Evolutionary conservation across 2,113 vertebrate species (phyloP).

Genomic region (Orthonyx spaldingii): DNA sequence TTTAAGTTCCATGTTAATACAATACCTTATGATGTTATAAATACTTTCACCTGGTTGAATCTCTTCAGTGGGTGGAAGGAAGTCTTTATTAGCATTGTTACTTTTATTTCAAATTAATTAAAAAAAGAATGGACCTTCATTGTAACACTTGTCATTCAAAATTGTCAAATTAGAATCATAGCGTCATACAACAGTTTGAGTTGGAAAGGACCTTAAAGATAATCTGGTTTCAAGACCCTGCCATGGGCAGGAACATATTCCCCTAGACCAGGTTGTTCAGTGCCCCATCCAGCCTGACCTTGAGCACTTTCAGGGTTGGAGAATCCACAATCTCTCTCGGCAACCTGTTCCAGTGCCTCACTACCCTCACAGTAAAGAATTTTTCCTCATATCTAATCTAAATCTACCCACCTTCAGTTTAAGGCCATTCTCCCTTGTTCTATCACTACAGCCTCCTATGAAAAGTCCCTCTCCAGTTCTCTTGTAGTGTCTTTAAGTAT

Average conservation of each 20-base stretch:
- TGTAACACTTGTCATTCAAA: neutral
- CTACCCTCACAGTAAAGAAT: neutral
- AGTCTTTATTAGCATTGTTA: neutral
- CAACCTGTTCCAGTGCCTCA: neutral
- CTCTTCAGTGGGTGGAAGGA: neutral
- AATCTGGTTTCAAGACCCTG: neutral
- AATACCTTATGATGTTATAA: neutral
- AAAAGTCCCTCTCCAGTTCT: neutral
- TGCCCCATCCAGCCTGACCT: neutral
- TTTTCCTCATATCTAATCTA: neutral
- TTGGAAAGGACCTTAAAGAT: neutral
- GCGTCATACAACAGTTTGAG: fast-evolving
- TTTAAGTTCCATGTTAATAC: neutral
- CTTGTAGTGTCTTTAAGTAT: neutral
- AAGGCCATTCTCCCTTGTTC: neutral
- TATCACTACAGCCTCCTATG: neutral
- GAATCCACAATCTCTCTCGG: neutral
- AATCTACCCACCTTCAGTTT: neutral
- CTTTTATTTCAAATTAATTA: neutral
- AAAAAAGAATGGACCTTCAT: neutral
- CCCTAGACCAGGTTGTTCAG: neutral
- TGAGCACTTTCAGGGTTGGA: neutral
- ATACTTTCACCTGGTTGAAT: neutral
- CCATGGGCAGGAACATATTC: neutral
- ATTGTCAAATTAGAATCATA: neutral